phyloP scores from a whole-genome alignment of 2,113 vertebrate species.

The Microtus pennsylvanicus region DNA sequence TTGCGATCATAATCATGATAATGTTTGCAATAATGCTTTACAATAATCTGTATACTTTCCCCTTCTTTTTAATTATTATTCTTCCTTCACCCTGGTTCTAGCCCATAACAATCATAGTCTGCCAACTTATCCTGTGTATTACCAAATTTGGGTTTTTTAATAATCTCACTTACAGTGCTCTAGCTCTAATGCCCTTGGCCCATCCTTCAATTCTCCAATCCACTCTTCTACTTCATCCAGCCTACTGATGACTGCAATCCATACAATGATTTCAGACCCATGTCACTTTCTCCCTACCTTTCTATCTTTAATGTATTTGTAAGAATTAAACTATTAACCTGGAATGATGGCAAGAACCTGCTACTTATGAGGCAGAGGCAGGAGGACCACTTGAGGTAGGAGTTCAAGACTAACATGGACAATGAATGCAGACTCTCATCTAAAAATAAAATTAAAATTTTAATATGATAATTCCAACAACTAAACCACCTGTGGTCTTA shows the following conservation, averaged over 20 bases:
- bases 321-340: neutral
- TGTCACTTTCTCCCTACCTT: neutral
- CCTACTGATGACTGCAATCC: neutral
- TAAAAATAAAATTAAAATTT: neutral
- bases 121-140: neutral
- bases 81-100: neutral
- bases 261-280: neutral
- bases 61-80: conserved; percentile 29
- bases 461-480: conserved; percentile 16
- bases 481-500: neutral
- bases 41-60: neutral
- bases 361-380: neutral
- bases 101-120: neutral
- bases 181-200: neutral
- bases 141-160: neutral
- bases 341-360: neutral
- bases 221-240: neutral
- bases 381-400: neutral
- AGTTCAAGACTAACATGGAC: neutral
- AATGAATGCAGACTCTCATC: neutral
- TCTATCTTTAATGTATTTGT: neutral
- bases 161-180: neutral
- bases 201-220: neutral
- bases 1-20: neutral
- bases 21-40: neutral